Base-by-base conservation (phyloP, 2,797 vertebrate genomes). In the Syngnathus rostellatus region DNA sequence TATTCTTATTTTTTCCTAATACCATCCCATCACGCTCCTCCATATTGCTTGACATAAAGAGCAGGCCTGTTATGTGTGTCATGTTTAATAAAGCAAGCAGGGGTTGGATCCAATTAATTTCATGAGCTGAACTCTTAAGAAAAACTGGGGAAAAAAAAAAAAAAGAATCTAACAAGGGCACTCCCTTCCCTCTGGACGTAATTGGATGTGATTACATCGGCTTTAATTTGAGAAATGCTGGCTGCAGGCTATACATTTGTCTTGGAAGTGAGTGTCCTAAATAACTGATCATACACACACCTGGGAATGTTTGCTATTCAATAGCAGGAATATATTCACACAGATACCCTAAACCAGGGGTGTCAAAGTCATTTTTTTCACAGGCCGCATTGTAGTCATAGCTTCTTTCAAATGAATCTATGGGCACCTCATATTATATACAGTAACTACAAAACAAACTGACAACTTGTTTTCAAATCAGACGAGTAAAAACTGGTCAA, bases 81-180 rank as follows among this genome's bases (percentile, higher is more conserved):
- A 92, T 59, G 84, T 89, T 89, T 87, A 93, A 93, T 97, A 89
- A 94, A 66, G 72, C 75, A 64, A 64, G 77, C 82, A 77, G 80
- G 82, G 75, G 89, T 76, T 72, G 90, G 89, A 91, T 86, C 92
- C 92, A 94, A 94, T 96, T 96, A 95, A 83, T 81, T 88, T 77
- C 89, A 90, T 86, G 83, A 89, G 87, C 87, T 87, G 84, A 91
- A 89, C 77, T 85, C 87, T 88, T 85, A 89, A 88, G 72, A 65
- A 81, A 72, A 85, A 82, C 25, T 58, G 31, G 16, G 73, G 62
- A 87, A 81, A 83, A 23, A 23, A 23, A 23, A 45, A 14, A 45
- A 61, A 61, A 39, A 61, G 37, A 39, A 81, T 76, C 85, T 89
- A 92, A 92, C 67, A 76, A 79, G 83, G 78, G 87, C 79, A 81